Evolutionary conservation across 2,113 vertebrate genomes (phyloP).

Genomic region (Maccullochella peelii): DNA sequence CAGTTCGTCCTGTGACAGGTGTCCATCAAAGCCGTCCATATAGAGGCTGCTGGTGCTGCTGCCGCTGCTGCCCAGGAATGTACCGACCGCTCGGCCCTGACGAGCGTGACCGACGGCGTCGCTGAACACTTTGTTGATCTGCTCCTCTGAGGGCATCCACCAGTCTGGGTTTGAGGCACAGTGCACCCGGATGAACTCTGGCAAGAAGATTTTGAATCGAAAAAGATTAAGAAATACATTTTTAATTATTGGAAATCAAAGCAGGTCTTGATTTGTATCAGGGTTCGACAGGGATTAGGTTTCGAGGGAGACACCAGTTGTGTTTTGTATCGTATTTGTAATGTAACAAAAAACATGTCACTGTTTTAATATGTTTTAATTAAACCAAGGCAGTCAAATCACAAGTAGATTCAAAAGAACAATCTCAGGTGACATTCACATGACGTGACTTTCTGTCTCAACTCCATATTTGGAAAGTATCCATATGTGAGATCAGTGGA

Average conservation of each 20-base stretch:
- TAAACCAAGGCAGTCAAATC: neutral
- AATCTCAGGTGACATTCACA: neutral
- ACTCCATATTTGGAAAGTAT: too few relatives aligned
- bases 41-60: slow-evolving; percentile 91
- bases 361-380: neutral
- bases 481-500: too few relatives aligned
- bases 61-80: slow-evolving; percentile 87
- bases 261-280: neutral
- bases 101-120: slow-evolving; percentile 97
- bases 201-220: neutral
- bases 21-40: slow-evolving; percentile 92
- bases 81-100: slow-evolving; percentile 95
- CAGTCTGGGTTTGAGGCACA: slow-evolving; percentile 98
- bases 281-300: neutral
- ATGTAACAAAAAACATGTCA: too few relatives aligned
- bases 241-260: neutral
- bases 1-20: slow-evolving; percentile 89
- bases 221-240: neutral
- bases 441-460: too few relatives aligned
- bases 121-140: slow-evolving; percentile 99
- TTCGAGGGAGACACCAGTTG: neutral
- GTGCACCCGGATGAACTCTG: slow-evolving; percentile 99
- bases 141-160: slow-evolving; percentile 99
- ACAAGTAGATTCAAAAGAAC: neutral
- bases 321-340: too few relatives aligned